Conservation (phyloP, 2,888 invertebrate species). For the Aspidiotus rigidus region DNA sequence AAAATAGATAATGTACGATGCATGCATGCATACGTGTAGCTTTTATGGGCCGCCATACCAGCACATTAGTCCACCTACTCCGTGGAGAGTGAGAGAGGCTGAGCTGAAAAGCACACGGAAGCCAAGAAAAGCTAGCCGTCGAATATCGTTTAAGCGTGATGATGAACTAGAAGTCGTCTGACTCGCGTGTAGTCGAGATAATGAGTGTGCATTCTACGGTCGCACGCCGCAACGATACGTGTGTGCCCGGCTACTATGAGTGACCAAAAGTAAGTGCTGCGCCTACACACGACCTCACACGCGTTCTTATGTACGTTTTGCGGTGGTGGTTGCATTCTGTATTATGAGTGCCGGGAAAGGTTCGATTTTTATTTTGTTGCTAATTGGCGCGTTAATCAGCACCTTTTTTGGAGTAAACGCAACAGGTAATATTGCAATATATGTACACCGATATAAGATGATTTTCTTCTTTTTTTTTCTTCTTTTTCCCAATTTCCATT, state of each 20-base stretch:
- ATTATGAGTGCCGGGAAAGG: conserved; percentile 31
- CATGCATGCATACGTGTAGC: not conserved
- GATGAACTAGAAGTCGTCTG: too few relatives aligned
- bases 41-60: too few relatives aligned
- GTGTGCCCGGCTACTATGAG: conserved; percentile 28
- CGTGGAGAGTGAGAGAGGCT: not conserved
- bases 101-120: not conserved
- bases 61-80: not conserved
- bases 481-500: too few relatives aligned
- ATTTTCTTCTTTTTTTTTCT: not conserved
- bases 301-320: conserved; percentile 21
- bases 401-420: conserved; percentile 26
- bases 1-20: conserved; percentile 28
- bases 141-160: not conserved
- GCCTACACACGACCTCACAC: conserved; percentile 15
- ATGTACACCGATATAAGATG: conserved; percentile 7
- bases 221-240: conserved; percentile 21
- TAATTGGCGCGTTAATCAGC: conserved; percentile 30
- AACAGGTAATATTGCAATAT: conserved; percentile 18
- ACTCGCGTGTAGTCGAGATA: conserved; percentile 15
- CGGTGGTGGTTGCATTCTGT: conserved; percentile 29
- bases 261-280: conserved; percentile 27
- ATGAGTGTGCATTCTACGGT: conserved; percentile 22
- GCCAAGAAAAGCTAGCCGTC: conserved; percentile 16
- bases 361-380: conserved; percentile 28